Percentiles rank a stretch among this genome's conserved stretches.
Conservation (phyloP, 2,113 vertebrate genomes). For the Rhinogobius similis region DNA sequence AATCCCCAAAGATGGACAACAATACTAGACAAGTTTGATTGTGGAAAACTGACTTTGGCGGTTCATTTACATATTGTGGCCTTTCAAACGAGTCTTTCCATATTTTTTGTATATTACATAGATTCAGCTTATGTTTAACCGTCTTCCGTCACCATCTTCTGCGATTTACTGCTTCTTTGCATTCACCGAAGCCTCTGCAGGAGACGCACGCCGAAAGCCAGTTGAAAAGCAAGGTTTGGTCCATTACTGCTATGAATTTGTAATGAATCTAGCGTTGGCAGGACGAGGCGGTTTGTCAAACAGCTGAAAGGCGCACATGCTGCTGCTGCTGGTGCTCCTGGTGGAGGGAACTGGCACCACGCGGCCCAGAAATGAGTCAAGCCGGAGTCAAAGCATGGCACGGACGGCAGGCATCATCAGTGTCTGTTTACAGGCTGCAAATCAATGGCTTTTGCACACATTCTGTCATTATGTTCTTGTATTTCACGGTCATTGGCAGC, state of each 20-base stretch:
- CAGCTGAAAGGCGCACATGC: constrained; percentile 43
- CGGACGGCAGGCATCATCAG: neutral
- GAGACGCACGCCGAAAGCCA: constrained; percentile 15
- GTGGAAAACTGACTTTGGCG: too few relatives aligned
- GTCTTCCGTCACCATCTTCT: constrained; percentile 10
- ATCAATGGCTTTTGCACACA: neutral
- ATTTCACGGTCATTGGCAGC: neutral
- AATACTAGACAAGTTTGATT: too few relatives aligned
- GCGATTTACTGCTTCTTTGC: neutral
- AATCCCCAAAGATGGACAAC: too few relatives aligned
- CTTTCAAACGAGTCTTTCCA: neutral
- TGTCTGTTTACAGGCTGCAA: neutral
- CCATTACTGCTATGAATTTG: constrained; percentile 19
- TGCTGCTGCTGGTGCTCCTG: constrained; percentile 31
- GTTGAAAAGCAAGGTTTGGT: constrained; percentile 16
- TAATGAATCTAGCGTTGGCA: constrained; percentile 10
- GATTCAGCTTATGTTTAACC: constrained; percentile 17
- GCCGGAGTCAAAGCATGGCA: neutral
- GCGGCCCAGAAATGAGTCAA: constrained; percentile 16
- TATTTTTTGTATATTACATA: neutral
- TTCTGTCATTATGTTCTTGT: neutral
- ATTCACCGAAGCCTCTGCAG: neutral
- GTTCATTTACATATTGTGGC: neutral
- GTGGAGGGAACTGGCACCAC: constrained; percentile 22
- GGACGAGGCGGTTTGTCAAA: constrained; percentile 36